Evolutionary conservation across 2,113 vertebrate species (phyloP), one percentile per base, ranked within the genome.

Genomic region (Leiothrix lutea): DNA sequence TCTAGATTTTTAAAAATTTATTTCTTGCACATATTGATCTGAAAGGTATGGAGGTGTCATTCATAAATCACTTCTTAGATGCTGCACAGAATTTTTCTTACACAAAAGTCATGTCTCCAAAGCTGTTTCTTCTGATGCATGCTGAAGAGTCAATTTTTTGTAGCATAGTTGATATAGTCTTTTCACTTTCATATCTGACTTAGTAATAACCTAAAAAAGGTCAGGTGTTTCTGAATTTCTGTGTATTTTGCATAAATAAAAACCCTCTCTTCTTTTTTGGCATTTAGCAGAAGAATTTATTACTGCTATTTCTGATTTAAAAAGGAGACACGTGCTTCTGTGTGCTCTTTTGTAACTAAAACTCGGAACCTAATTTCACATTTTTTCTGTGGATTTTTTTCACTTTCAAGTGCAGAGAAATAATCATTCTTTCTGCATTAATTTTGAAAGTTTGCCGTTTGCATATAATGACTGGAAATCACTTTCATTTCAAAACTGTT

Each of bases 321-420:
- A 71, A 40, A 60, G 56, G 16, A 53, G 16, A 14, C 18, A 35
- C 0, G 0, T 47, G 13, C 20, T 64, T 88, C 31, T 25, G 5
- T 51, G 13, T 67, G 12, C 8, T 87, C 11, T 95, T 91, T 51
- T 53, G 17, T 87, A 83, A 65, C n/a, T 69, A 74, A 83, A 42
- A 8, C 38, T 56, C 88, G 61, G 29, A 88, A 80, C 26, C 18
- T 35, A 80, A 65, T 38, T 92, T 80, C 14, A 2, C 20, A 54
- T 91, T 95, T 93, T 83, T 83, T 16, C 57, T 95, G 42, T 83
- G 78, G 18, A 69, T 80, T 83, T 29, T 83, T 90, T 93, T 86
- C n/a, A 92, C 47, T 83, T 93, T 86, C 19, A 74, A 73, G 7
- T 54, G 26, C 18, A 69, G 42, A 74, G 29, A 77, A 91, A 80